A percentile compares a stretch with the other conserved stretches of the same genome.
These are phyloP conservation scores for Bathynomus jamesi DNA, from an alignment of 1,140 invertebrate species.

Conservation along the genomic window DNA sequence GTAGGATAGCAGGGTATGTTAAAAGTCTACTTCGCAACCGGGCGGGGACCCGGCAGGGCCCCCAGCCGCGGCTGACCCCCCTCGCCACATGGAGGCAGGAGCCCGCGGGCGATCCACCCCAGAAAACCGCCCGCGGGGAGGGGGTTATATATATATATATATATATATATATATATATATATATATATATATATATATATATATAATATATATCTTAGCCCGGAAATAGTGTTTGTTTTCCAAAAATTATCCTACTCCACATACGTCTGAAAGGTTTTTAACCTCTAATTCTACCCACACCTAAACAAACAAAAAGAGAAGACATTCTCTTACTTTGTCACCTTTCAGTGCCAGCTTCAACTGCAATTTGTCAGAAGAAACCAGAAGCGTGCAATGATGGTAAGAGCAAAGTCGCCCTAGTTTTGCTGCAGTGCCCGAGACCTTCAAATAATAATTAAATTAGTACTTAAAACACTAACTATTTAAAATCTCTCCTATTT, in stretches of 20 bases:
- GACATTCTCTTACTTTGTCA: conserved; percentile 8
- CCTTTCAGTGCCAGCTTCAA: conserved; percentile 13
- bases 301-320: not conserved
- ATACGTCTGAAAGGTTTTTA: not conserved
- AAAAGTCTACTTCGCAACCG: too few relatives aligned
- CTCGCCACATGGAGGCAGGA: too few relatives aligned
- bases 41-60: too few relatives aligned
- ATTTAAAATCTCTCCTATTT: too few relatives aligned
- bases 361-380: conserved; percentile 6
- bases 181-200: conserved; percentile 12
- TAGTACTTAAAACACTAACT: not conserved
- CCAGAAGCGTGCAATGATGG: conserved; percentile 16
- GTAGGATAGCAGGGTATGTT: too few relatives aligned
- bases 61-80: too few relatives aligned
- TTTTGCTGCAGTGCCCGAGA: conserved; percentile 14
- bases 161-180: conserved; percentile 11
- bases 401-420: conserved; percentile 2
- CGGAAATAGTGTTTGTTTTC: too few relatives aligned
- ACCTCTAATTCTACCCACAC: not conserved
- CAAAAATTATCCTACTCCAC: too few relatives aligned
- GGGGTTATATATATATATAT: conserved; percentile 8
- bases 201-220: not conserved
- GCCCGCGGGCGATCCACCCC: too few relatives aligned
- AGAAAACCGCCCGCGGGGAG: too few relatives aligned
- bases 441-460: not conserved